Base-by-base conservation (phyloP, 2,888 invertebrate species). In the Drosophila pegasa region DNA sequence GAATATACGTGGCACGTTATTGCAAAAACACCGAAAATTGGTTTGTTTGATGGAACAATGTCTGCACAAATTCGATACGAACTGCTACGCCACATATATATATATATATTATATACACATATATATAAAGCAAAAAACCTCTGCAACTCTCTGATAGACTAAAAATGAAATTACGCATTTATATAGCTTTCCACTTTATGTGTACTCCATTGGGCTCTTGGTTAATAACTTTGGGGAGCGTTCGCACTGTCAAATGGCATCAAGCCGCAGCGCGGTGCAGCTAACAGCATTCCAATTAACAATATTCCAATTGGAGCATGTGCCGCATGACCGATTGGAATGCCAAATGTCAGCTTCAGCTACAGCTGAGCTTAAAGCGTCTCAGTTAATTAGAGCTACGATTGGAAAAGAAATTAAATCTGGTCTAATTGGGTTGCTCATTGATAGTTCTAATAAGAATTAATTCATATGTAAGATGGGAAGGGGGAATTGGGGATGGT, bases 11-110 rank as follows among this genome's bases (percentile, higher is more conserved):
- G 58, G 48, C 48, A 51, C 60, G 76, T 78, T 83, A 80, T 86
- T 88, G 80, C 58, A 78, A 80, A 88, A 87, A 87, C 69, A 74
- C 70, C 65, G 71, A 88, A 83, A 83, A 83, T 88, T 88, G 83
- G 88, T 88, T 83, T 83, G 83, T 83, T 83, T 83, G 83, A 88
- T 75, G 84, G 74, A 76, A 76, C 78, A 67, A 86, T 83, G 87
- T 83, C 83, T 86, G 83, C 59, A 43, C 69, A 72, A 70, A 74
- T 67, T 75, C 75, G 68, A 70, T 57, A 50, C 54, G 43, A 10
- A 60, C 35, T 38, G 14, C 43, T 45, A 59, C 27, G 38, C 29
- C 20, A 59, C 22, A 47, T 4, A 25, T 33, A 18, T 27, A 20
- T 25, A 16, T 20, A 9, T 27, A 27, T 9, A 12, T 31, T 14